Evolutionary conservation across 2,797 vertebrate species (phyloP).

Genomic region (Muscicapa striata): DNA sequence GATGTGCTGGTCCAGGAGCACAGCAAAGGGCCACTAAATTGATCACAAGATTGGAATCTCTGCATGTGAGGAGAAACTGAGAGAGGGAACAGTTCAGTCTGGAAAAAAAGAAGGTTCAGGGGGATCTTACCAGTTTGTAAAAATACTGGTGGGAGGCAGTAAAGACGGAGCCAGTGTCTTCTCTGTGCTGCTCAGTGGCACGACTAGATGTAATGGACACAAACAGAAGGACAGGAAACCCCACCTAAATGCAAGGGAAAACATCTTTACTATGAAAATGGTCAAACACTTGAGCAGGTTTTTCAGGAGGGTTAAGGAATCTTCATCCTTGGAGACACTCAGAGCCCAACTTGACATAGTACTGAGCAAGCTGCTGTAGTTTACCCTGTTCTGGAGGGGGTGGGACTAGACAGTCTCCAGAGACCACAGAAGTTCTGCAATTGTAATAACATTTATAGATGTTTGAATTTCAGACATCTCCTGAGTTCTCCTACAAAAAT

Average conservation of each 20-base stretch:
- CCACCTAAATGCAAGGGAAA: background rate
- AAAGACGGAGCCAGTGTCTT: background rate
- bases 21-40: background rate
- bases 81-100: background rate
- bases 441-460: background rate
- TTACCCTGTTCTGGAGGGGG: background rate
- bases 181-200: background rate
- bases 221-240: background rate
- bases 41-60: background rate
- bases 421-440: background rate
- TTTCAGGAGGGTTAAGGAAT: background rate
- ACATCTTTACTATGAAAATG: background rate
- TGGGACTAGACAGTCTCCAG: background rate
- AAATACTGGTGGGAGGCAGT: background rate
- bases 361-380: background rate
- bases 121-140: background rate
- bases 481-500: background rate
- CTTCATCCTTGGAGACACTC: background rate
- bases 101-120: background rate
- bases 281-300: background rate
- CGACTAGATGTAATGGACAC: background rate
- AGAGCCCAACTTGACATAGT: background rate
- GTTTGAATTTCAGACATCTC: background rate
- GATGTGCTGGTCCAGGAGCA: background rate
- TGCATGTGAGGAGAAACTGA: background rate